Evolutionary conservation across 2,888 invertebrate species (phyloP), one percentile per base, ranked within the genome.

Genomic region (Chymomyza procnemis): DNA sequence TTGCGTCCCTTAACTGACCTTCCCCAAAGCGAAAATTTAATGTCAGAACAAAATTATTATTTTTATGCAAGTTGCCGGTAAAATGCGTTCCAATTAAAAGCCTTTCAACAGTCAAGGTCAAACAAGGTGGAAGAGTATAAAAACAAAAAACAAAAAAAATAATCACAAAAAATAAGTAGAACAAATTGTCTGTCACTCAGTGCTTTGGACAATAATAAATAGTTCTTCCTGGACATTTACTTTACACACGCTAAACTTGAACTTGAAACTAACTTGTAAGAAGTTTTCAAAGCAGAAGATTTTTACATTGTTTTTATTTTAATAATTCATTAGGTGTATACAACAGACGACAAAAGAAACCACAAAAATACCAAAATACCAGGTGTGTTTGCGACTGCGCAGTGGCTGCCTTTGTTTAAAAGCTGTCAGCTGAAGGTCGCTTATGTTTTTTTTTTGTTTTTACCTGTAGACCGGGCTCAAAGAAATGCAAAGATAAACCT

Each of bases 1-100:
- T n/a, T 46, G 21, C n/a, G 26, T 65, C 73, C 79, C 79, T 84
- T 76, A 54, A 69, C 63, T 83, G 86, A 83, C 87, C 83, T 87
- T 87, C 70, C 54, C 5, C 56, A 62, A 63, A 67, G 65, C 21
- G 58, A 6, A 46, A 62, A 73, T 61, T 54, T 12, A 61, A 54
- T 67, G 70, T 57, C 64, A 58, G 66, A 69, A 63, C 59, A 66
- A 48, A 61, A 66, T 61, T 55, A 46, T 14, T 19, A 9, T 41
- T 22, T 46, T 58, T 41, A 26, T 19, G 19, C 47, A 2, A 26
- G 46, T 22, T 3, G n/a, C 41, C 50, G 21, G 26, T 16, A 56
- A 59, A 52, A 58, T 56, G 30, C 30, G 48, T 59, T 30, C 54
- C 21, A 22, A 54, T 54, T 54, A 21, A 54, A 21, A 54, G 22